Evolutionary conservation across 2,113 vertebrate genomes (phyloP).

Genomic region (Lagenorhynchus albirostris): DNA sequence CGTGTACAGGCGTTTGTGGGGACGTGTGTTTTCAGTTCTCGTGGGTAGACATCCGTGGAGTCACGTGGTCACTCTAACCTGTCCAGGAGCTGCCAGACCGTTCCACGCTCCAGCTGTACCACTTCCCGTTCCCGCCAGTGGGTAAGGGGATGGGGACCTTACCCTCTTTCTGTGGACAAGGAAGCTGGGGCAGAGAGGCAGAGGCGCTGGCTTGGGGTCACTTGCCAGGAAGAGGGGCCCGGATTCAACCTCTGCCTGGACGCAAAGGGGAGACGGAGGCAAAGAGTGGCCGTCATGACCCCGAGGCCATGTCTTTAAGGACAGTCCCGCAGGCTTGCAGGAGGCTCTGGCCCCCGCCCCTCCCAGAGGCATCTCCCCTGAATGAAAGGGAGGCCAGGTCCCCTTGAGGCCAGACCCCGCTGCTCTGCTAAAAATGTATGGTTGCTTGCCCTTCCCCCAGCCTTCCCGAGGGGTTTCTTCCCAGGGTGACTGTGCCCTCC

Average conservation of each 20-base stretch:
- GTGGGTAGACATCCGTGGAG: accelerated
- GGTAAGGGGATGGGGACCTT: not conserved
- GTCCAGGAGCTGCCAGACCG: not conserved
- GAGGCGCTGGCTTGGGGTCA: not conserved
- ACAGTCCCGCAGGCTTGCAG: not conserved
- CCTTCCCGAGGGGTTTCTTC: not conserved
- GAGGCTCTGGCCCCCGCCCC: not conserved
- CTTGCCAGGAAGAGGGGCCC: not conserved
- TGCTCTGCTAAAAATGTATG: accelerated
- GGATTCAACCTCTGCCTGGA: not conserved
- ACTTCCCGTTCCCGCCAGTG: not conserved
- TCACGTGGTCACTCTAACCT: not conserved
- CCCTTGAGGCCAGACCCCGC: not conserved
- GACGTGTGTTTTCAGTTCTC: not conserved
- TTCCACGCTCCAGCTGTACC: accelerated
- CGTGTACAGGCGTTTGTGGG: not conserved
- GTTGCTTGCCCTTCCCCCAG: accelerated
- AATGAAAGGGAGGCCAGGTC: not conserved
- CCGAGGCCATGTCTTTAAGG: not conserved
- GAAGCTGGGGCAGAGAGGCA: not conserved
- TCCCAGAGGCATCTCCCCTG: not conserved
- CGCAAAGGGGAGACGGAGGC: not conserved
- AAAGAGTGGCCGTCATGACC: accelerated
- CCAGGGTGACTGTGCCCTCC: not conserved
- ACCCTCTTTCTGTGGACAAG: not conserved